A percentile compares a stretch with the other conserved stretches of the same genome.
Conservation (phyloP, 2,888 invertebrate species). For the Chrysomela aeneicollis region DNA sequence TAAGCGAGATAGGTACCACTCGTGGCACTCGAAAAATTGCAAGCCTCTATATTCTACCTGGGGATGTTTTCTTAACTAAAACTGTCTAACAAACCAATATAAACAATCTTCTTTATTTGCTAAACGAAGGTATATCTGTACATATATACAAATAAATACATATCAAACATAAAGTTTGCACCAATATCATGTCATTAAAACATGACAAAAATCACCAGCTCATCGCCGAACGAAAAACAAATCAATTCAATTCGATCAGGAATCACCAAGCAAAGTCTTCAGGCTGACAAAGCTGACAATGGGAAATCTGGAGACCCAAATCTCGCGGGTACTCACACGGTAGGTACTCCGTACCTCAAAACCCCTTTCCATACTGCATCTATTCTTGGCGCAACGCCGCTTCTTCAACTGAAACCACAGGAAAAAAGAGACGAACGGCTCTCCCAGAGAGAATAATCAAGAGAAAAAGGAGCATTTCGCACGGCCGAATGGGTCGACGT, state of each 20-base stretch:
- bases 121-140: background rate
- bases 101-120: background rate
- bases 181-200: background rate
- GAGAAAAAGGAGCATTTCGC: slow-evolving; percentile 4
- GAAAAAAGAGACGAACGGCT: background rate
- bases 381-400: background rate
- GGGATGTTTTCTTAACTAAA: too few relatives aligned
- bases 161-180: background rate
- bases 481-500: slow-evolving; percentile 12
- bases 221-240: background rate
- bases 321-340: too few relatives aligned
- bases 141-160: background rate
- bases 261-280: background rate
- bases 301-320: too few relatives aligned
- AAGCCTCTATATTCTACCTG: too few relatives aligned
- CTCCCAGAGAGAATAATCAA: slow-evolving; percentile 2
- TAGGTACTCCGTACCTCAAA: background rate
- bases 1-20: too few relatives aligned
- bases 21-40: too few relatives aligned
- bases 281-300: background rate
- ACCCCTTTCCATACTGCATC: background rate
- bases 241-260: background rate
- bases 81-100: too few relatives aligned
- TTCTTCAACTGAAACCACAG: background rate
- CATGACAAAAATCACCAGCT: background rate